Base-by-base conservation (phyloP, 2,797 vertebrate genomes). In the Lerista edwardsae region DNA sequence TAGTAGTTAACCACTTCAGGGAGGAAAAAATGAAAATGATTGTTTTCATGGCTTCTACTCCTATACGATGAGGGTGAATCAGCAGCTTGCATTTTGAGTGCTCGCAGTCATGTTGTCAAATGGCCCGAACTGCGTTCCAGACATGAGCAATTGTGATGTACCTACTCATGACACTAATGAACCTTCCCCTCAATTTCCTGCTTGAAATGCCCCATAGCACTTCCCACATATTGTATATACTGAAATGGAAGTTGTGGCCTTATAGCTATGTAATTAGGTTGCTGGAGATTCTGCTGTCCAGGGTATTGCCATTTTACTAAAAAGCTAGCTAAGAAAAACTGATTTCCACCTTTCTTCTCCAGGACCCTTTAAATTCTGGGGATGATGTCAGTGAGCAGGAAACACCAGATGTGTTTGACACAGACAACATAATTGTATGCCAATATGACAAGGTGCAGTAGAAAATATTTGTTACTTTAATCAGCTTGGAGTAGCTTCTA, bases 371-470 rank as follows among this genome's bases (percentile, higher is more conserved):
- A 92, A 99, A 99, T 96, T 99, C 98, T n/a, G 97, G 96, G 14
- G 98, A 99, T 85, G 99, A 99, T 67, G 97, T 99, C 89, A 97
- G 98, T 75, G 99, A 99, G 59, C 98, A 99, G 92, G 98, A 99
- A 88, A 96, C 96, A 88, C 97, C 98, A 3, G 98, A 99, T 93
- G 96, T 99, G 87, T 99, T 99, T 94, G 98, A 99, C 92, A 99
- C 98, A 0, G 97, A 99, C 90, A 99, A 99, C 69, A 97, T 99
- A 34, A 98, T 99, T 0, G 98, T 99, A 89, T 99, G 99, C 92
- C 99, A 99, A 90, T 99, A 99, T 78, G 98, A 99, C 93, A 99
- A 99, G 97, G 99, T 99, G 95, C 75, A 74, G 86, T 91, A 67
- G 73, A 82, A 31, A 79, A 79, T 84, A 84, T 88, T 91, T 84